phyloP scores from a whole-genome alignment of 2,888 invertebrate species.

The Mimumesa dahlbomi region DNA sequence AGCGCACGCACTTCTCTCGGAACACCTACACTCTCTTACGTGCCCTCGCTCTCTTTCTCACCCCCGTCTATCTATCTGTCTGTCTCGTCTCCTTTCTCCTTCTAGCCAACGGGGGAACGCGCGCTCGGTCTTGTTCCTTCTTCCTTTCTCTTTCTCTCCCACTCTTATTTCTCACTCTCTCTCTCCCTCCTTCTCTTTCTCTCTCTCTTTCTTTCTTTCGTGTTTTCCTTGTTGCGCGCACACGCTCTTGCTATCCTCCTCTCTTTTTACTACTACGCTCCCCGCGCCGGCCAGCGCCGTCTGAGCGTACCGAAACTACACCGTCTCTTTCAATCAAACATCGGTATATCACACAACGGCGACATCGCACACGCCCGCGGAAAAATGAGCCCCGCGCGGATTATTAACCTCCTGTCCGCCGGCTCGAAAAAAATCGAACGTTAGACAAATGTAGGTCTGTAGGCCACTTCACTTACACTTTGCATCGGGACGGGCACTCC shows the following conservation, averaged over 20 bases:
- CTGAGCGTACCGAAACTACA: constrained; percentile 66
- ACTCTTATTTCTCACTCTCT: constrained; percentile 25
- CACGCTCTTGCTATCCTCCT: constrained; percentile 49
- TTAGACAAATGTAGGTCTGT: constrained; percentile 92
- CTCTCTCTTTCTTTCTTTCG: constrained; percentile 31
- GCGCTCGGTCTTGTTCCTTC: constrained; percentile 38
- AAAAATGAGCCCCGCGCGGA: constrained; percentile 56
- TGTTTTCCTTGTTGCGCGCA: constrained; percentile 41
- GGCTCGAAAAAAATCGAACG: constrained; percentile 80
- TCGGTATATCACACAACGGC: constrained; percentile 63
- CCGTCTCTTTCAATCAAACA: constrained; percentile 60
- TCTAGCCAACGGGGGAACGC: constrained; percentile 20
- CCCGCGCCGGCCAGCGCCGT: constrained; percentile 64
- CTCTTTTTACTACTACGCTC: constrained; percentile 58
- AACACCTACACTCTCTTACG: constrained; percentile 58
- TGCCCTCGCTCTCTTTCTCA: constrained; percentile 50
- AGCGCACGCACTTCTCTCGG: constrained; percentile 61
- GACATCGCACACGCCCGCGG: constrained; percentile 63
- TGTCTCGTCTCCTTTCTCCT: constrained; percentile 21
- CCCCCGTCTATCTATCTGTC: constrained; percentile 48
- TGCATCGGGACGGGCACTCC: constrained; percentile 86
- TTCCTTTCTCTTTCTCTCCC: constrained; percentile 29
- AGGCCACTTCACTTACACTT: constrained; percentile 94
- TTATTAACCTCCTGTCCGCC: constrained; percentile 62
- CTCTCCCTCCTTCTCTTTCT: constrained; percentile 32